phyloP scores from a whole-genome alignment of 2,113 vertebrate genomes.

The Grammomys dolichurus region DNA sequence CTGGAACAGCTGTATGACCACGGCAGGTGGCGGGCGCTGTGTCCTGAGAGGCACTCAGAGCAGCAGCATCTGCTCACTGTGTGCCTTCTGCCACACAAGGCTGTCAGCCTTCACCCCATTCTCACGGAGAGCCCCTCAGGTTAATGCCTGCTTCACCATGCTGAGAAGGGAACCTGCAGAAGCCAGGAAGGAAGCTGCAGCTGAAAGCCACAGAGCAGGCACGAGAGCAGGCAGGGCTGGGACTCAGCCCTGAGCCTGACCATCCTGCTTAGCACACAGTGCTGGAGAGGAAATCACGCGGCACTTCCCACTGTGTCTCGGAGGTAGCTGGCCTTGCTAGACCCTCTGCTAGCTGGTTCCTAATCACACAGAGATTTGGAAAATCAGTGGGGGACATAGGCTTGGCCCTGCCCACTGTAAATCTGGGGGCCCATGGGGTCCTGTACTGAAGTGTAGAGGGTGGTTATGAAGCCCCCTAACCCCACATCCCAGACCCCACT shows the following conservation, averaged over 20 bases:
- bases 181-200: background rate
- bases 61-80: no score
- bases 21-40: background rate
- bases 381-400: background rate
- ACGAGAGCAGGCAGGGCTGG: background rate
- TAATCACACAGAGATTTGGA: background rate
- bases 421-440: background rate
- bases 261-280: background rate
- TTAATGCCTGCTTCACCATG: accelerated
- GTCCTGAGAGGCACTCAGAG: background rate
- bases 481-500: background rate
- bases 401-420: background rate
- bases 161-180: background rate
- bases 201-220: background rate
- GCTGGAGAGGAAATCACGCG: background rate
- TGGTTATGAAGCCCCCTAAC: background rate
- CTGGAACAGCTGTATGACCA: background rate
- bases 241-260: background rate
- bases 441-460: no score
- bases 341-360: no score
- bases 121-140: accelerated
- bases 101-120: background rate
- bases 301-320: background rate
- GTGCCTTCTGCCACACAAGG: accelerated
- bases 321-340: no score